phyloP scores from a whole-genome alignment of 2,797 vertebrate species.

The Chelidonichthys spinosus region DNA sequence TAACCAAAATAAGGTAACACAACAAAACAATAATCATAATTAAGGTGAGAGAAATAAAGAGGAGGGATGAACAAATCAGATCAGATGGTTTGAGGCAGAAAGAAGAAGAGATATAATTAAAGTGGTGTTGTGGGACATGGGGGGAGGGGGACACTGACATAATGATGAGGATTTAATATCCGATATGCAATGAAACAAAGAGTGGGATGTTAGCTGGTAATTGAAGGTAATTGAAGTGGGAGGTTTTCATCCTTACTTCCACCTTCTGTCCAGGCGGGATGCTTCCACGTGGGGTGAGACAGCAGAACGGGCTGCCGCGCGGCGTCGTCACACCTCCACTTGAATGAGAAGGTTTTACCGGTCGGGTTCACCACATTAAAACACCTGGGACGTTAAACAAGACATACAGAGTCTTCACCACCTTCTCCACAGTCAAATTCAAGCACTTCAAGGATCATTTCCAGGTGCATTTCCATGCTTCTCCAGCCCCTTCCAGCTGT shows the following conservation, averaged over 20 bases:
- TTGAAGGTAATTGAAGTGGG: not conserved
- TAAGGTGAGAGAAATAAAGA: not conserved
- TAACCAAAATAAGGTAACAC: not conserved
- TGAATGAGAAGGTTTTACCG: constrained; percentile 83
- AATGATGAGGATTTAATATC: not conserved
- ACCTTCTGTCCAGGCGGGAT: constrained; percentile 87
- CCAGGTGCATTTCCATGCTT: too few relatives aligned
- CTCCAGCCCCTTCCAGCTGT: too few relatives aligned
- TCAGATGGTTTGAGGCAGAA: constrained; percentile 9
- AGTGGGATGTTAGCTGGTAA: not conserved
- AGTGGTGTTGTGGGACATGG: not conserved
- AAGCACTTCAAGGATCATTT: too few relatives aligned
- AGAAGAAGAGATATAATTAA: not conserved
- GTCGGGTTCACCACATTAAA: constrained; percentile 91
- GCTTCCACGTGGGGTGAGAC: constrained; percentile 82
- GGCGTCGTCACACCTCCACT: constrained; percentile 87
- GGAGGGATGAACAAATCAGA: not conserved
- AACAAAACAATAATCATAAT: not conserved
- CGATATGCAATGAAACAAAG: constrained; percentile 4
- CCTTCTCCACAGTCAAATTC: too few relatives aligned
- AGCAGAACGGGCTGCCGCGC: constrained; percentile 81
- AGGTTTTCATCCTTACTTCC: constrained; percentile 80
- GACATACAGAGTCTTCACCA: not conserved
- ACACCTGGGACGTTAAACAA: constrained; percentile 73
- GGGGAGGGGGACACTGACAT: constrained; percentile 7